These are phyloP conservation scores for Miltochrista miniata DNA, from an alignment of 2,888 invertebrate species.

Conservation along the genomic window DNA sequence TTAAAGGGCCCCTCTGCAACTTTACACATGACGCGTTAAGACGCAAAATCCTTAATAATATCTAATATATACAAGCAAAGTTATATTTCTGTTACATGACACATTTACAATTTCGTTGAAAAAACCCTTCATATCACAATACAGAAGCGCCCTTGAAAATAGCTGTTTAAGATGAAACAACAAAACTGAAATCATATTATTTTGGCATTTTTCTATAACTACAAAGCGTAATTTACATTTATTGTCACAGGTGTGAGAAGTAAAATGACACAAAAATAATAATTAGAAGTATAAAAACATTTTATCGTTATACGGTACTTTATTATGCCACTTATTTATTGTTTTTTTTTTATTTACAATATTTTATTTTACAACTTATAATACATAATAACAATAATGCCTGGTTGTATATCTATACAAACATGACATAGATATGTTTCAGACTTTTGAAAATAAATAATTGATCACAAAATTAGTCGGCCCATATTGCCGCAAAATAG, in stretches of 20 bases:
- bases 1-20: constrained; percentile 8
- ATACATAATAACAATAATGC: constrained; percentile 55
- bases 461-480: constrained; percentile 24
- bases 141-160: constrained; percentile 17
- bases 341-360: constrained; percentile 55
- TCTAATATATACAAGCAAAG: constrained; percentile 17
- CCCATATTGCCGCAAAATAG: constrained; percentile 8
- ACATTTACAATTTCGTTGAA: constrained; percentile 10
- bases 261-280: constrained; percentile 56
- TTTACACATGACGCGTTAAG: neutral
- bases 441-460: constrained; percentile 50
- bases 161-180: constrained; percentile 12
- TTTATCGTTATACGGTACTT: constrained; percentile 39
- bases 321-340: constrained; percentile 37
- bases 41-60: constrained; percentile 4
- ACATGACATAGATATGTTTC: constrained; percentile 78
- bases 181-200: constrained; percentile 43
- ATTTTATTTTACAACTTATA: constrained; percentile 57
- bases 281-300: constrained; percentile 33
- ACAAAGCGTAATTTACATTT: constrained; percentile 82
- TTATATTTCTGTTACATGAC: neutral
- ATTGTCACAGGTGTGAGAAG: constrained; percentile 81
- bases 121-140: constrained; percentile 4
- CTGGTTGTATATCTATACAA: constrained; percentile 58
- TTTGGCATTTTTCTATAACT: constrained; percentile 74